These are phyloP conservation scores for silkworm (Bombyx mori) DNA, from an alignment of 1,140 invertebrate species.

Conservation along the genomic window DNA sequence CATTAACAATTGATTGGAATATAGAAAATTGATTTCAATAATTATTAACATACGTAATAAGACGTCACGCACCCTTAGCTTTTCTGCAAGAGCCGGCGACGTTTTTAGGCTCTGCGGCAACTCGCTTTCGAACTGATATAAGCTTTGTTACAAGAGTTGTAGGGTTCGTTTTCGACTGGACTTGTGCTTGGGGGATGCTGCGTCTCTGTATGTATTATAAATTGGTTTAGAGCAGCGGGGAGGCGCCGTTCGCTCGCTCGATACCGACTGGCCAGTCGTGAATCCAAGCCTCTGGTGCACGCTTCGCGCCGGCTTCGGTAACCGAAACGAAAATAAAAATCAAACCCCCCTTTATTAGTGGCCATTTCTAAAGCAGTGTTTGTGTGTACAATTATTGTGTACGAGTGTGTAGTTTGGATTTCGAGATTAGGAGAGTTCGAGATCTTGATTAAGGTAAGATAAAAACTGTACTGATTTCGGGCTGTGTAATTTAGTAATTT, in stretches of 20 bases:
- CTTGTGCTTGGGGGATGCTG: conserved; percentile 50
- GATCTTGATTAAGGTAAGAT: too few relatives aligned
- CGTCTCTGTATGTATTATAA: conserved; percentile 70
- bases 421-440: too few relatives aligned
- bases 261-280: conserved; percentile 61
- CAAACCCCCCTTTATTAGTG: conserved; percentile 12
- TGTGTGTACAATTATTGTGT: not conserved
- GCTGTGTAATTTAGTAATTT: too few relatives aligned
- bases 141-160: conserved; percentile 7
- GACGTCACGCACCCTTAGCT: conserved; percentile 61
- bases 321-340: conserved; percentile 28
- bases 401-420: too few relatives aligned
- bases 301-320: conserved; percentile 18
- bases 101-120: conserved; percentile 65
- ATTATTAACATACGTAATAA: conserved; percentile 32
- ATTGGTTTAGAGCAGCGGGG: conserved; percentile 67
- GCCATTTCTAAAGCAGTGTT: not conserved
- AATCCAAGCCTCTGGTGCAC: conserved; percentile 32
- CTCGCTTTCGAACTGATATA: conserved; percentile 14
- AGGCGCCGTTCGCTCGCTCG: conserved; percentile 51
- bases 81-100: conserved; percentile 55
- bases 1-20: not conserved
- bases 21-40: not conserved
- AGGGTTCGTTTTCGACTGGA: conserved; percentile 30
- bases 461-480: too few relatives aligned